These are phyloP conservation scores for Redunca redunca DNA, from an alignment of 2,113 vertebrate species.

Conservation along the genomic window DNA sequence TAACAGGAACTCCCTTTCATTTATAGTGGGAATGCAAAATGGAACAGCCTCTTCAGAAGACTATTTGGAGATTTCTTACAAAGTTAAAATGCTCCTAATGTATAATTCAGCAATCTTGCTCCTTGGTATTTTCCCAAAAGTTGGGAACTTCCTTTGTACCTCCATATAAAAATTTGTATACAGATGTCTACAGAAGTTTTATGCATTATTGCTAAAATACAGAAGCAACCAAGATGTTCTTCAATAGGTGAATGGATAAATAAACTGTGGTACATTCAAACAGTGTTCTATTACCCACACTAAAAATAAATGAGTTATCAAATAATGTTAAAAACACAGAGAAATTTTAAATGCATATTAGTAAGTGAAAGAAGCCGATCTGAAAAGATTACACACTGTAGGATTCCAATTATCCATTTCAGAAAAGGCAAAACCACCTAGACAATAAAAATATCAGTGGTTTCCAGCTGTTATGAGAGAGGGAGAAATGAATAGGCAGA, in stretches of 20 bases:
- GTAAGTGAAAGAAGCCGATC: neutral
- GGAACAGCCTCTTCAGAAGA: neutral
- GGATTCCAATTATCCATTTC: neutral
- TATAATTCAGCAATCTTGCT: neutral
- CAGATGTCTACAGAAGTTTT: neutral
- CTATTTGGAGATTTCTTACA: neutral
- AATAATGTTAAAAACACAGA: neutral
- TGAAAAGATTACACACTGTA: neutral
- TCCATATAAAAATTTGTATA: neutral
- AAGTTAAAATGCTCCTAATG: neutral
- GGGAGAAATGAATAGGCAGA: neutral
- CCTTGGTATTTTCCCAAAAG: neutral
- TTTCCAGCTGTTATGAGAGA: neutral
- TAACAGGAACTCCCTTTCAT: neutral
- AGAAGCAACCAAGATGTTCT: neutral
- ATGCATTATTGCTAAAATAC: neutral
- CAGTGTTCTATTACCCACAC: neutral
- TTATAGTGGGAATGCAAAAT: neutral
- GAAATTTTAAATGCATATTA: neutral
- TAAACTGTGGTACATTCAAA: neutral
- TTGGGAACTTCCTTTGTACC: neutral
- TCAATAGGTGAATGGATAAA: neutral
- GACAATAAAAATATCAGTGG: neutral
- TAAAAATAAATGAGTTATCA: neutral
- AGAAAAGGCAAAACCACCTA: neutral